A percentile compares a stretch with the other conserved stretches of the same genome.
phyloP scores from a whole-genome alignment of 2,113 vertebrate species.

The Ictalurus punctatus region DNA sequence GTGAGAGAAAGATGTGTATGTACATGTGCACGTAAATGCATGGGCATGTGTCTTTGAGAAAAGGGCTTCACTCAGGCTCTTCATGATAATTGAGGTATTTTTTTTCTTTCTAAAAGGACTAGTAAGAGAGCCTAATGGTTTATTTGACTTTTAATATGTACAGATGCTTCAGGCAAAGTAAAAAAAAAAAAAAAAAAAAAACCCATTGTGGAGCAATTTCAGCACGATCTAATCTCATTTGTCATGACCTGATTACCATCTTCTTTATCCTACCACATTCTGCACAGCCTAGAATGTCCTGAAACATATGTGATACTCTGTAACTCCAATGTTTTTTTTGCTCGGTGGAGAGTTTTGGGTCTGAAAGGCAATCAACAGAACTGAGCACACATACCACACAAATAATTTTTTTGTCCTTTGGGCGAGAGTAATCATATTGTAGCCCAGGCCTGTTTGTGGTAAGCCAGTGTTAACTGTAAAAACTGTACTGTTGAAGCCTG shows the following conservation, averaged over 20 bases:
- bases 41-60: neutral
- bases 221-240: constrained; percentile 69
- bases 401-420: constrained; percentile 27
- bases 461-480: constrained; percentile 20
- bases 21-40: neutral
- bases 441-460: neutral
- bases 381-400: constrained; percentile 19
- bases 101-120: constrained; percentile 52
- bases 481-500: constrained; percentile 10
- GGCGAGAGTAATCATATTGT: constrained; percentile 20
- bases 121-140: constrained; percentile 53
- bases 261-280: constrained; percentile 62
- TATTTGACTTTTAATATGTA: constrained; percentile 70
- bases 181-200: constrained; percentile 29
- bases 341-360: constrained; percentile 24
- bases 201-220: constrained; percentile 72
- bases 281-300: constrained; percentile 53
- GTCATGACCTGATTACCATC: constrained; percentile 69
- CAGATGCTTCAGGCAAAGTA: constrained; percentile 54
- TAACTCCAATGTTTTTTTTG: constrained; percentile 30
- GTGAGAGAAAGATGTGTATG: neutral
- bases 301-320: constrained; percentile 47
- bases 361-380: constrained; percentile 25
- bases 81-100: constrained; percentile 17
- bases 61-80: neutral